phyloP scores from a whole-genome alignment of 2,888 invertebrate species.

The Azorinus chamasolen region DNA sequence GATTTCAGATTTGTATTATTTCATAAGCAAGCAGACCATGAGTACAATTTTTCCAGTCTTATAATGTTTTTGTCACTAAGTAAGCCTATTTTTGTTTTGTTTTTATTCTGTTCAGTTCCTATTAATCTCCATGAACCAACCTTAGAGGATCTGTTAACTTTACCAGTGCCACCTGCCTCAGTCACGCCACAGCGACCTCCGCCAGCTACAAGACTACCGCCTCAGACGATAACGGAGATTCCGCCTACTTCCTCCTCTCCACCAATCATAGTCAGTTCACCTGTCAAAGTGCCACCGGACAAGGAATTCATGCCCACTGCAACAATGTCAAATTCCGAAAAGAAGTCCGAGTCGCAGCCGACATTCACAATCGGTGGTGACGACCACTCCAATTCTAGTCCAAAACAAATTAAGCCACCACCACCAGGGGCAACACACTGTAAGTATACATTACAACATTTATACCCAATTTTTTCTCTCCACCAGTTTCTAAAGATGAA shows the following conservation, averaged over 20 bases:
- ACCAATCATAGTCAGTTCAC: conserved; percentile 71
- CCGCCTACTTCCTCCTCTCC: conserved; percentile 59
- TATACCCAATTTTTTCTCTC: no score
- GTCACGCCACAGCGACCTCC: conserved; percentile 24
- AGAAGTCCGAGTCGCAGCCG: conserved; percentile 39
- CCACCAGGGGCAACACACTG: conserved; percentile 84
- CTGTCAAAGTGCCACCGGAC: conserved; percentile 58
- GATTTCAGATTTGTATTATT: no score
- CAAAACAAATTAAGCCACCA: conserved; percentile 81
- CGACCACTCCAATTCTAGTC: conserved; percentile 80
- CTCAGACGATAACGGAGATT: conserved; percentile 24
- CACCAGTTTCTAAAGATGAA: no score
- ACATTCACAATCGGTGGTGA: conserved; percentile 77
- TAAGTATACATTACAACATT: no score
- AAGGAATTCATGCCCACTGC: conserved; percentile 50
- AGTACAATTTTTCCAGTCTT: no score
- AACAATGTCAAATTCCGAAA: conserved; percentile 44
- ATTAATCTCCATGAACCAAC: conserved; percentile 42
- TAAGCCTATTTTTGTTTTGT: conserved; percentile 35
- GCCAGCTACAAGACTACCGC: conserved; percentile 39
- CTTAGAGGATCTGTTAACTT: conserved; percentile 48
- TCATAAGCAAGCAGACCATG: no score
- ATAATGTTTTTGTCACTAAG: no score
- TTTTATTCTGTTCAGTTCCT: conserved; percentile 42
- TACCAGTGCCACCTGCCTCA: conserved; percentile 44